These are phyloP conservation scores for Pachycephus smyrnensis DNA, from an alignment of 2,888 invertebrate genomes.

Conservation along the genomic window DNA sequence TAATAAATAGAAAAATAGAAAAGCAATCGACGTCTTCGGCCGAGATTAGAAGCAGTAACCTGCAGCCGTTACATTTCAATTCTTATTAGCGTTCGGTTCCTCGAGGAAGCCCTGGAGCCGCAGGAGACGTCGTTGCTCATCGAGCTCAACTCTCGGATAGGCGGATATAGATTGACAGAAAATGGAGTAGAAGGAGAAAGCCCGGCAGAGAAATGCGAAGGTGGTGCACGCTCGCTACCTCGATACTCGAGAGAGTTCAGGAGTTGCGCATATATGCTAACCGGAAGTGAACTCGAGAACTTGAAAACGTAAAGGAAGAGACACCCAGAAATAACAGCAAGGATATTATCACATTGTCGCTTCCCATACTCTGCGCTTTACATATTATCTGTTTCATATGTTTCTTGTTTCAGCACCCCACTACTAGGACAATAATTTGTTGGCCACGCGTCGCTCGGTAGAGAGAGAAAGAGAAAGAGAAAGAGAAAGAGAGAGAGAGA, in stretches of 20 bases:
- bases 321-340: too few species aligned
- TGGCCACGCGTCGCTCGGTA: background rate
- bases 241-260: too few species aligned
- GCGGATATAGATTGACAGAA: constrained; percentile 43
- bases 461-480: constrained; percentile 1
- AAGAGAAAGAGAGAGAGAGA: constrained; percentile 25
- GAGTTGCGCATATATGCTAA: too few species aligned
- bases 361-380: too few species aligned
- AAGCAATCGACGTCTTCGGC: constrained; percentile 37
- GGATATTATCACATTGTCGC: too few species aligned
- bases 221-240: background rate
- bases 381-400: too few species aligned
- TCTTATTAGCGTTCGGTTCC: constrained; percentile 45
- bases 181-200: constrained; percentile 35
- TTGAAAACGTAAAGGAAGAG: too few species aligned
- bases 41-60: constrained; percentile 41
- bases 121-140: constrained; percentile 38
- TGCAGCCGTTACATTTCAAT: constrained; percentile 44
- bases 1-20: constrained; percentile 22
- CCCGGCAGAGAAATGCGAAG: background rate
- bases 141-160: constrained; percentile 36
- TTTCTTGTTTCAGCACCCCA: too few species aligned
- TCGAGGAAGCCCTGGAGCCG: constrained; percentile 29
- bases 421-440: too few species aligned
- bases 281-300: too few species aligned